Conservation (phyloP, 1,140 invertebrate genomes). For the Aleiodes sp. region DNA sequence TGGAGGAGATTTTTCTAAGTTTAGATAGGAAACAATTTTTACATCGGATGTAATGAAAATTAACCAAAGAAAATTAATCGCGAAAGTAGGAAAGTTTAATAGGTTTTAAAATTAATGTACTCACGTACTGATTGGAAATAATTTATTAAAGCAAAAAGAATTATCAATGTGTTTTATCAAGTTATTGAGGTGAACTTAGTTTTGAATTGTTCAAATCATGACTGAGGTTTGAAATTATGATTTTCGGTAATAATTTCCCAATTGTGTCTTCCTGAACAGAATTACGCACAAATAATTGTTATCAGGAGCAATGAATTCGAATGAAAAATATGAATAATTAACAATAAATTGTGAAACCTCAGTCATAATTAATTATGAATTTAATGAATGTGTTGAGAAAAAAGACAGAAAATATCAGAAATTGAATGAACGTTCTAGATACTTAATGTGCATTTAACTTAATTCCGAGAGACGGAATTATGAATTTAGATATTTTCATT, state of each 20-base stretch:
- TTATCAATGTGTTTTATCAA: too few relatives aligned
- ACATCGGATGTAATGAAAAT: not conserved
- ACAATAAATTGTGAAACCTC: not conserved
- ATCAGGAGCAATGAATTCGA: too few relatives aligned
- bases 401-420: not conserved
- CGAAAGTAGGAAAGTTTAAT: not conserved
- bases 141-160: too few relatives aligned
- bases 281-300: not conserved
- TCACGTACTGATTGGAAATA: not conserved
- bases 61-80: slow-evolving; percentile 11
- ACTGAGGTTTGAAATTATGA: not conserved
- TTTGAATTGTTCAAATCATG: too few relatives aligned
- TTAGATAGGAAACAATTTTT: slow-evolving; percentile 11
- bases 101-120: not conserved
- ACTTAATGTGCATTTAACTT: slow-evolving; percentile 12
- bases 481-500: too few relatives aligned
- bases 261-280: not conserved
- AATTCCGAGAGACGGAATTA: too few relatives aligned
- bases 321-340: too few relatives aligned
- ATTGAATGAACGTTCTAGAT: not conserved
- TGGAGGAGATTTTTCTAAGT: not conserved
- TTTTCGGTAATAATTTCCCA: not conserved
- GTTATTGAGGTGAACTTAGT: too few relatives aligned
- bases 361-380: not conserved
- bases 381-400: not conserved